Conservation (phyloP, 2,797 vertebrate genomes). For the Champsocephalus gunnari region DNA sequence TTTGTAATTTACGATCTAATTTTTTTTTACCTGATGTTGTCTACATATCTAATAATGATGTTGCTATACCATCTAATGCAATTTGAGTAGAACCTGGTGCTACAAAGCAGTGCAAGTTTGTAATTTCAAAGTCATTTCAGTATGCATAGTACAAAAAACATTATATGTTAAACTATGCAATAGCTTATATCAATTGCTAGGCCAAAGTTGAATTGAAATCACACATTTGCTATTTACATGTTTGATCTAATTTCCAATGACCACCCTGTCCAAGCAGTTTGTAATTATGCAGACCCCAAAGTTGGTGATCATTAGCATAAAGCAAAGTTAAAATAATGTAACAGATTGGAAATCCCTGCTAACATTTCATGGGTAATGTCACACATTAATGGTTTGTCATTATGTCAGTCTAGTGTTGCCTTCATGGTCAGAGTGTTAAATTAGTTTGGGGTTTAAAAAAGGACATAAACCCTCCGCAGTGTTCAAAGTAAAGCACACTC, state of each 20-base stretch:
- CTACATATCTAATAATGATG: conserved; percentile 62
- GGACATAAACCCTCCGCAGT: conserved; percentile 40
- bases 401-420: conserved; percentile 46
- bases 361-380: conserved; percentile 71
- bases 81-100: conserved; percentile 71
- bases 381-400: conserved; percentile 58
- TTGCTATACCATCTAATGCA: conserved; percentile 60
- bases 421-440: conserved; percentile 50
- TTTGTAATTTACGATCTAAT: conserved; percentile 60
- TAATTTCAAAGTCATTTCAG: conserved; percentile 73
- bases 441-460: conserved; percentile 48
- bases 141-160: conserved; percentile 79
- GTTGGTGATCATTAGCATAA: conserved; percentile 53
- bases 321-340: conserved; percentile 56
- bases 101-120: conserved; percentile 81
- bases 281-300: conserved; percentile 49
- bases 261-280: conserved; percentile 45
- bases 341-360: conserved; percentile 78
- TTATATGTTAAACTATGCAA: conserved; percentile 69
- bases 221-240: conserved; percentile 66
- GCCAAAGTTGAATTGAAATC: conserved; percentile 55
- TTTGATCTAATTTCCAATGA: conserved; percentile 46
- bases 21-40: conserved; percentile 73
- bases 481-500: conserved; percentile 58
- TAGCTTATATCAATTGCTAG: conserved; percentile 60